A percentile compares a stretch with the other conserved stretches of the same genome.
Conservation (phyloP, 2,888 invertebrate genomes). For the Ormyrus nitidulus region DNA sequence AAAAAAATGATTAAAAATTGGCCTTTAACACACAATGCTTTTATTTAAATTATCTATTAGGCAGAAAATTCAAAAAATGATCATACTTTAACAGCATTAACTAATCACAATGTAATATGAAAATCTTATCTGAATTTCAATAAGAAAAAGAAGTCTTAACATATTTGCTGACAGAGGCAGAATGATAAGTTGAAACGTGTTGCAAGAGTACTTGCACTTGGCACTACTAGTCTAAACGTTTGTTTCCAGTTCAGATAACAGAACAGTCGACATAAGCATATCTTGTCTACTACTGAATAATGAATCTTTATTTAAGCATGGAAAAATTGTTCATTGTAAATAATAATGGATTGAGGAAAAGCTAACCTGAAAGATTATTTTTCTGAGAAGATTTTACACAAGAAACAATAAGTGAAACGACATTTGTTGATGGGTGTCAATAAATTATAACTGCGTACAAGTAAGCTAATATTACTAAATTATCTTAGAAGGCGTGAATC, state of each 20-base stretch:
- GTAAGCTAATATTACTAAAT: too few relatives aligned
- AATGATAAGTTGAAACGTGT: constrained; percentile 16
- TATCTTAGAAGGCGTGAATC: constrained; percentile 1
- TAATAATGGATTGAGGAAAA: too few relatives aligned
- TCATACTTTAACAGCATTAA: neutral
- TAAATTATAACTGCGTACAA: too few relatives aligned
- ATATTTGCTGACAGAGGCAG: constrained; percentile 5
- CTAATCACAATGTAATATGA: neutral
- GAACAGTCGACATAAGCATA: neutral
- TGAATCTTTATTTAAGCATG: neutral
- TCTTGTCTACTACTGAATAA: constrained; percentile 15
- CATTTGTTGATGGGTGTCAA: too few relatives aligned
- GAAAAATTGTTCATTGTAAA: neutral
- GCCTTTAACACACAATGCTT: neutral
- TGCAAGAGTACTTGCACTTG: constrained; percentile 25
- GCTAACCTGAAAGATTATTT: too few relatives aligned
- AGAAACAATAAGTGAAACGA: too few relatives aligned
- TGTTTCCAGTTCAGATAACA: constrained; percentile 27
- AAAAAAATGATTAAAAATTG: neutral
- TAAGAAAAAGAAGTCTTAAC: neutral
- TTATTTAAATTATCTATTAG: neutral
- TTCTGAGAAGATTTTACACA: too few relatives aligned
- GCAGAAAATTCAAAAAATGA: neutral
- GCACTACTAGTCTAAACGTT: constrained; percentile 19
- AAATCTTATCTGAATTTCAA: neutral